Evolutionary conservation across 2,888 invertebrate genomes (phyloP), one percentile per base, ranked within the genome.

Genomic region (Xylota segnis): DNA sequence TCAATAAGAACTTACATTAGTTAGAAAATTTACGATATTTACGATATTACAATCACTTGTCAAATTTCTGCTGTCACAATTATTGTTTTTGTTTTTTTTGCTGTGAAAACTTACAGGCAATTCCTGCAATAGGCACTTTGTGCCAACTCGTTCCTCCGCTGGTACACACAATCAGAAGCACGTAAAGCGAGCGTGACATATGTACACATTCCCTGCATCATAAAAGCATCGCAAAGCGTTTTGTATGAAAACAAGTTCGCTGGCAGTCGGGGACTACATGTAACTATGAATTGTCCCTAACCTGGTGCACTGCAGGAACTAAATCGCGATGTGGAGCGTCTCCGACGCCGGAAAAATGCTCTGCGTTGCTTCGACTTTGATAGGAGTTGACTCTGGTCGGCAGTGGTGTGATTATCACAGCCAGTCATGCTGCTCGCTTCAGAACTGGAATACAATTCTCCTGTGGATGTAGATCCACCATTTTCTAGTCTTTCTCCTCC

Each of bases 271-370:
- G 18, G 40, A 43, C 32, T 43, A 7, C 0, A 43, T n/a, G 29
- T 14, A 10, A 2, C n/a, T n/a, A 5, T n/a, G 27, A 23, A 10
- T 45, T 9, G 12, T 54, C 12, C 34, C 87, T 89, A 89, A 18
- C 88, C 89, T 7, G 89, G 89, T 27, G 89, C 89, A 87, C 89
- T 89, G 68, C 88, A 88, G 6, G 88, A 87, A 18, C 88, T 88
- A 34, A 87, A 88, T 23, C 87, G 58, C 1, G 88, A 88, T 29
- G 88, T 83, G 10, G 88, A 87, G 2, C 87, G 88, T 9, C 89
- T 78, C 37, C 82, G 82, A 56, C 82, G 82, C 18, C 86, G 86
- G 14, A 82, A 82, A 47, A 84, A 81, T 34, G 84, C 34, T 32
- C 66, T 47, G 27, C 81, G 81, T 23, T 66, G 66, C 45, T 81